These are phyloP conservation scores for Sylvilagus floridanus DNA, from an alignment of 2,797 vertebrate genomes.

Conservation along the genomic window DNA sequence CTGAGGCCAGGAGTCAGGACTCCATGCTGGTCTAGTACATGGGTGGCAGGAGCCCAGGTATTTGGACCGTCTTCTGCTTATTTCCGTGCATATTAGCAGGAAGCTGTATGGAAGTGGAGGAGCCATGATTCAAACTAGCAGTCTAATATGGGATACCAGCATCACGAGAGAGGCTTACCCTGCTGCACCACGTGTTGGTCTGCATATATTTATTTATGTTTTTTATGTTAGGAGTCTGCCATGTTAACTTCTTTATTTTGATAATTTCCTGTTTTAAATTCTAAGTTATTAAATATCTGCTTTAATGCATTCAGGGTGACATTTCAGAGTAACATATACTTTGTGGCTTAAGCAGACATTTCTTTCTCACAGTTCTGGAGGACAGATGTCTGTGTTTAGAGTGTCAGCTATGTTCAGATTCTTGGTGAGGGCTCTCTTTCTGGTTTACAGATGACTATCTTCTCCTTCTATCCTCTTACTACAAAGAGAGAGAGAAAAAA, in stretches of 20 bases:
- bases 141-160: too few relatives aligned
- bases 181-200: too few relatives aligned
- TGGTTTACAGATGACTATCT: not conserved
- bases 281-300: not conserved
- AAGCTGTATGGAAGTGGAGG: too few relatives aligned
- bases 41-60: too few relatives aligned
- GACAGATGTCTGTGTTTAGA: not conserved
- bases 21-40: too few relatives aligned
- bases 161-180: too few relatives aligned
- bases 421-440: not conserved
- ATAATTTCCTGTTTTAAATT: not conserved
- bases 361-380: not conserved
- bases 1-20: too few relatives aligned
- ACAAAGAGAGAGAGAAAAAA: not conserved
- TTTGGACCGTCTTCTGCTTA: too few relatives aligned
- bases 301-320: not conserved
- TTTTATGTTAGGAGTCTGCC: not conserved
- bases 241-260: not conserved
- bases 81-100: too few relatives aligned
- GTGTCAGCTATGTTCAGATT: not conserved
- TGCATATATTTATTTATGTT: not conserved
- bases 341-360: not conserved
- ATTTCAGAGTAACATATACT: not conserved
- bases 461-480: not conserved
- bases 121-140: too few relatives aligned